A percentile compares a stretch with the other conserved stretches of the same genome.
Conservation (phyloP, 2,797 vertebrate genomes). For the Numenius phaeopus region DNA sequence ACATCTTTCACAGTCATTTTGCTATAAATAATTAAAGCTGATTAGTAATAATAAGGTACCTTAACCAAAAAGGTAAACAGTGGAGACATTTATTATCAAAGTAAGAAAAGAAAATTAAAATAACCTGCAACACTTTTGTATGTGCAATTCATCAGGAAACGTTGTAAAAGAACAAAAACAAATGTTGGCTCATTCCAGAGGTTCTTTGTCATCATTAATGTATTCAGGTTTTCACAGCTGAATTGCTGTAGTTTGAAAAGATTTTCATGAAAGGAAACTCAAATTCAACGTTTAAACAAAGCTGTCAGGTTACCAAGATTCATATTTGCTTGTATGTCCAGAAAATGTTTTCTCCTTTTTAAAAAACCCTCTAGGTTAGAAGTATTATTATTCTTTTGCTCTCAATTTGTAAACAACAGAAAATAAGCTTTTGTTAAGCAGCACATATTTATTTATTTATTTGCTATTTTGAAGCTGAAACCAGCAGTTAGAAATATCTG, state of each 20-base stretch:
- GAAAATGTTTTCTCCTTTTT: constrained; percentile 60
- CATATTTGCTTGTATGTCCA: constrained; percentile 72
- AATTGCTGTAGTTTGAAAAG: constrained; percentile 80
- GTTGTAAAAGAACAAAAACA: constrained; percentile 78
- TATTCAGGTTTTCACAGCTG: constrained; percentile 80
- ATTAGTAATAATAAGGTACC: constrained; percentile 76
- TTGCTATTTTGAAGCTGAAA: constrained; percentile 16
- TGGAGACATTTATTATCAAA: constrained; percentile 77
- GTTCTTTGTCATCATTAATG: constrained; percentile 84
- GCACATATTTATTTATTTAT: constrained; percentile 45
- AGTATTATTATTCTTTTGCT: constrained; percentile 51
- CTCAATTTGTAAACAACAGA: constrained; percentile 72
- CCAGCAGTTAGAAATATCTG: constrained; percentile 40
- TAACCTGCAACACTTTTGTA: constrained; percentile 73
- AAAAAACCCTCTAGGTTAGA: constrained; percentile 36
- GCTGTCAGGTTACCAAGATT: constrained; percentile 77
- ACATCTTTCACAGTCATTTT: constrained; percentile 43
- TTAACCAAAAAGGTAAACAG: constrained; percentile 73
- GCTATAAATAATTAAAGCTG: constrained; percentile 73
- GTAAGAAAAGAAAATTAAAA: constrained; percentile 75
- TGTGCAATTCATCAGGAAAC: constrained; percentile 78
- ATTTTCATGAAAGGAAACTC: constrained; percentile 79
- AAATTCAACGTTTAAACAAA: constrained; percentile 76
- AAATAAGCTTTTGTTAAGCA: constrained; percentile 63
- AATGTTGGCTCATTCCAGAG: constrained; percentile 77